Percentiles rank a stretch among this genome's conserved stretches.
These are phyloP conservation scores for Entomobrya proxima DNA, from an alignment of 2,888 invertebrate species.

Conservation along the genomic window DNA sequence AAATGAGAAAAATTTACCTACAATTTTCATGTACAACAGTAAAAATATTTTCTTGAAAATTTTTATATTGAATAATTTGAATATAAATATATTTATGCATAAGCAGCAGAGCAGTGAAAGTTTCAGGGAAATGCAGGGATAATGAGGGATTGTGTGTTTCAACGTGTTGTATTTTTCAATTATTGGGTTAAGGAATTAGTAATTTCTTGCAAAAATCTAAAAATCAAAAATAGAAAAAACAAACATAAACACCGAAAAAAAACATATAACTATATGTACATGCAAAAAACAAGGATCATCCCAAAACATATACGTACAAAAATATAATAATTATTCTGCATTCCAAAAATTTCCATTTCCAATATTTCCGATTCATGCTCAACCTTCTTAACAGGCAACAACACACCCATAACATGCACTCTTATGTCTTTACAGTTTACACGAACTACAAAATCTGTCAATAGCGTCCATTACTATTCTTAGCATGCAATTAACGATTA, in stretches of 20 bases:
- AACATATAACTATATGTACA: too few species aligned
- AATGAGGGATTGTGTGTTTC: constrained; percentile 5
- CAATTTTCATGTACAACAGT: constrained; percentile 26
- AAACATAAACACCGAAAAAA: background rate
- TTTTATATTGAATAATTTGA: background rate
- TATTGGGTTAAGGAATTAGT: background rate
- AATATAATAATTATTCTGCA: too few species aligned
- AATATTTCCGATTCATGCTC: too few species aligned
- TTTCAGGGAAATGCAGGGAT: background rate
- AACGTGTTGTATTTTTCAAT: constrained; percentile 26
- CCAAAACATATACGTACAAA: too few species aligned
- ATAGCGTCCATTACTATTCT: too few species aligned
- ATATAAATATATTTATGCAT: constrained; percentile 3
- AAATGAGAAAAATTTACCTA: background rate
- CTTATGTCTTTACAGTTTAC: too few species aligned
- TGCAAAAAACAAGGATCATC: too few species aligned
- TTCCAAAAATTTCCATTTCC: too few species aligned
- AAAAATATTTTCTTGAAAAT: constrained; percentile 8
- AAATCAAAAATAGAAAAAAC: background rate
- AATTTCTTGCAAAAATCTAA: background rate
- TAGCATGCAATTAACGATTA: too few species aligned
- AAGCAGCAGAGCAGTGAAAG: constrained; percentile 25
- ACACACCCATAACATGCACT: too few species aligned
- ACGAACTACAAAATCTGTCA: too few species aligned
- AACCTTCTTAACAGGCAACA: too few species aligned